These are phyloP conservation scores for Clepsis dumicolana DNA, from an alignment of 2,888 invertebrate species.

Conservation along the genomic window DNA sequence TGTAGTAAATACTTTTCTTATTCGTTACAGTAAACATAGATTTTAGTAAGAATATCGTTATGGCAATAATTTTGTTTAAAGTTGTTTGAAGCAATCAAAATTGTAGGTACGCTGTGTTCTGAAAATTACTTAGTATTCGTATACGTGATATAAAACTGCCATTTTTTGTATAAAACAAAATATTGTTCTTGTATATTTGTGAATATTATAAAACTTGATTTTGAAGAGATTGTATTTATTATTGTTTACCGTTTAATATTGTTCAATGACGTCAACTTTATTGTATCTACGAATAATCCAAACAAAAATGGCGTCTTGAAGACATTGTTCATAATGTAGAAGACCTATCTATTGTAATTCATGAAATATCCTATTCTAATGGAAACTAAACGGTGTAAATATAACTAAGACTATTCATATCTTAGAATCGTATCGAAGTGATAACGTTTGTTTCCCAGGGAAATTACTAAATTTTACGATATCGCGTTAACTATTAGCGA, in stretches of 20 bases:
- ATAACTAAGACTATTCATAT: constrained; percentile 81
- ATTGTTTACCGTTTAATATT: constrained; percentile 43
- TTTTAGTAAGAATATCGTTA: constrained; percentile 54
- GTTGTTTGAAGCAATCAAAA: constrained; percentile 55
- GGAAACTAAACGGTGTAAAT: constrained; percentile 69
- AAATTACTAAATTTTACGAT: constrained; percentile 81
- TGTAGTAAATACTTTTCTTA: constrained; percentile 54
- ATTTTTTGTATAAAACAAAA: constrained; percentile 73
- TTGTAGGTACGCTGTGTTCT: constrained; percentile 61
- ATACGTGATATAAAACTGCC: constrained; percentile 83
- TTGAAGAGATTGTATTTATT: constrained; percentile 30
- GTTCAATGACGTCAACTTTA: constrained; percentile 40
- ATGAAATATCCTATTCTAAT: constrained; percentile 55
- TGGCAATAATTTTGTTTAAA: constrained; percentile 71
- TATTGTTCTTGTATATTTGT: constrained; percentile 60
- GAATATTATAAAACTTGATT: constrained; percentile 30
- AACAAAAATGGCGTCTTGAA: constrained; percentile 21
- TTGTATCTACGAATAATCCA: constrained; percentile 43
- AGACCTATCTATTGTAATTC: constrained; percentile 44
- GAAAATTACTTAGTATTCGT: constrained; percentile 68
- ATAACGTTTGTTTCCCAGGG: constrained; percentile 83
- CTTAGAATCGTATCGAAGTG: constrained; percentile 81
- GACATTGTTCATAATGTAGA: constrained; percentile 50
- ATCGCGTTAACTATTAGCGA: constrained; percentile 79
- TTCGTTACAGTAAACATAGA: constrained; percentile 53